phyloP scores from a whole-genome alignment of 2,113 vertebrate genomes.

The Eulemur macaco region DNA sequence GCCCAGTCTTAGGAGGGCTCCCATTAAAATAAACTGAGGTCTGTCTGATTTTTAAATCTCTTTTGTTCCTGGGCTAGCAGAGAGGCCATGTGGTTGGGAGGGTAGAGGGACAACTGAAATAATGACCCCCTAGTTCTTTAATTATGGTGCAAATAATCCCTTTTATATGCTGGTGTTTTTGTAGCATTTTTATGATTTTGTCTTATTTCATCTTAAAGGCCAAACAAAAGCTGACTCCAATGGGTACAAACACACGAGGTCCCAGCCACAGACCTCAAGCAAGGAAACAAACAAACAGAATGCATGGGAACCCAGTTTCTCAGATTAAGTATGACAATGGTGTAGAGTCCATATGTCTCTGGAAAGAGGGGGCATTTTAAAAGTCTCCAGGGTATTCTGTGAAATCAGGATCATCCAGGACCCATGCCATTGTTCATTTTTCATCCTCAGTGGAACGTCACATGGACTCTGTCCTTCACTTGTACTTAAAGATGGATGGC shows the following conservation, averaged over 20 bases:
- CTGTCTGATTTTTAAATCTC: slow-evolving; percentile 54
- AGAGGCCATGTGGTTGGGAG: slow-evolving; percentile 24
- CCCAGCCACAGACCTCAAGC: slow-evolving; percentile 49
- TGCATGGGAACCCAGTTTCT: slow-evolving; percentile 69
- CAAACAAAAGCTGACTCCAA: slow-evolving; percentile 65
- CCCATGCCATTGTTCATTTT: slow-evolving; percentile 79
- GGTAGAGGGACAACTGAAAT: not conserved
- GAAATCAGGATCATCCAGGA: slow-evolving; percentile 76
- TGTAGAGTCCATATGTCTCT: slow-evolving; percentile 63
- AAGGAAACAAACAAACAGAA: slow-evolving; percentile 67
- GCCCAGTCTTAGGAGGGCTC: slow-evolving; percentile 14
- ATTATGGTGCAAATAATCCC: slow-evolving; percentile 68
- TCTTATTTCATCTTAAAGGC: slow-evolving; percentile 67
- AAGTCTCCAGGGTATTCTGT: slow-evolving; percentile 57
- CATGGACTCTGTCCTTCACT: slow-evolving; percentile 81
- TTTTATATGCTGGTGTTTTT: slow-evolving; percentile 72
- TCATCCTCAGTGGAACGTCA: slow-evolving; percentile 78
- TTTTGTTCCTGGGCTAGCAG: slow-evolving; percentile 50
- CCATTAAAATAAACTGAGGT: slow-evolving; percentile 44
- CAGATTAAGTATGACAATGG: slow-evolving; percentile 69
- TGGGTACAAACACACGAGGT: slow-evolving; percentile 49
- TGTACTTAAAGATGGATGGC: slow-evolving; percentile 82
- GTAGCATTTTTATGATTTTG: slow-evolving; percentile 65
- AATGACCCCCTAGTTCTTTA: slow-evolving; percentile 57
- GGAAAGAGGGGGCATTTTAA: slow-evolving; percentile 18